These are phyloP conservation scores for Sphyrna mokarran DNA, from an alignment of 2,113 vertebrate species.

Conservation along the genomic window DNA sequence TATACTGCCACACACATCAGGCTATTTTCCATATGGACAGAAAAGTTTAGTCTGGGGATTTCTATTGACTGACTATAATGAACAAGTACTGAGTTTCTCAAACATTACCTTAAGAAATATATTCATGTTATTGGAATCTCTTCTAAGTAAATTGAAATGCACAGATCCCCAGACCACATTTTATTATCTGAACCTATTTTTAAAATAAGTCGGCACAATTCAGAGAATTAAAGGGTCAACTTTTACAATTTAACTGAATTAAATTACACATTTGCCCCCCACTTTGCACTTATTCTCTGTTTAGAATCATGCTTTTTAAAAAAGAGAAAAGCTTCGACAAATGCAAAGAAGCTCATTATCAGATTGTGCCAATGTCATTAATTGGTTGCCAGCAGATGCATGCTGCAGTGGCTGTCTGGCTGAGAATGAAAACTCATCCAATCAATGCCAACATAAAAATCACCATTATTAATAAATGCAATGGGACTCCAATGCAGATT, in stretches of 20 bases:
- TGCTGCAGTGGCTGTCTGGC: neutral
- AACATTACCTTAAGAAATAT: neutral
- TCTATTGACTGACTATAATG: neutral
- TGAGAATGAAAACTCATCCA: neutral
- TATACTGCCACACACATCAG: neutral
- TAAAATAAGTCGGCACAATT: neutral
- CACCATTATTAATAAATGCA: neutral
- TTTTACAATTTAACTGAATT: neutral
- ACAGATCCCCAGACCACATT: neutral
- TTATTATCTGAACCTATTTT: neutral
- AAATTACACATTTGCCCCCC: neutral
- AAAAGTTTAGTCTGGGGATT: neutral
- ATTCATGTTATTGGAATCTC: neutral
- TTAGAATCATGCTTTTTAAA: neutral
- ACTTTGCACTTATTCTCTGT: neutral
- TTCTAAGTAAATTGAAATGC: neutral
- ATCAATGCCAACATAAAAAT: neutral
- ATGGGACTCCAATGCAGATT: neutral
- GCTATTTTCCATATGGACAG: neutral
- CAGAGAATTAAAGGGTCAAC: neutral
- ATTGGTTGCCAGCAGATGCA: neutral
- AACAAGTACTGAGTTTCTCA: neutral
- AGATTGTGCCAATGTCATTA: neutral
- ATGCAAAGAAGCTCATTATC: neutral
- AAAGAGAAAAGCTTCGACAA: neutral